These are phyloP conservation scores for Rhizomys pruinosus DNA, from an alignment of 2,113 vertebrate species.

Conservation along the genomic window DNA sequence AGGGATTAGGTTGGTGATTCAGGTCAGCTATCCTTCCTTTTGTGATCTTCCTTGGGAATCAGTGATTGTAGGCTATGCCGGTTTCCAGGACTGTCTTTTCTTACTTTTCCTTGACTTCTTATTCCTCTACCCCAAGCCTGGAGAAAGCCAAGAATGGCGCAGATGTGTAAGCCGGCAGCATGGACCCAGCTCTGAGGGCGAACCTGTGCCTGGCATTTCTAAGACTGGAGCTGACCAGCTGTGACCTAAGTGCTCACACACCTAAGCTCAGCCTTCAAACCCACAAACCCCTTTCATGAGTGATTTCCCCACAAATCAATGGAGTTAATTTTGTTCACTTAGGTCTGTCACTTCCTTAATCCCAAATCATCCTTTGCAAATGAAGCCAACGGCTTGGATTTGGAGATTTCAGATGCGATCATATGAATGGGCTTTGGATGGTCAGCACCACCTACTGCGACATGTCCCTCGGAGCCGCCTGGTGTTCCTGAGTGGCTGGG, in stretches of 20 bases:
- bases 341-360: constrained; percentile 1
- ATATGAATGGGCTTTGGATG: not conserved
- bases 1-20: not conserved
- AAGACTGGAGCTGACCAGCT: not conserved
- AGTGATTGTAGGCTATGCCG: fast-evolving
- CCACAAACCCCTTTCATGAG: constrained; percentile 17
- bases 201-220: not conserved
- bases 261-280: constrained; percentile 9
- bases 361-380: not conserved
- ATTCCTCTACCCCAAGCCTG: not conserved
- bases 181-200: not conserved
- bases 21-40: not conserved
- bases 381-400: constrained; percentile 28
- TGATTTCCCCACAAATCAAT: not conserved
- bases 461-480: not conserved
- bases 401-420: constrained; percentile 43
- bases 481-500: not conserved
- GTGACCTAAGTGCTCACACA: not conserved
- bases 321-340: constrained; percentile 27
- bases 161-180: not conserved
- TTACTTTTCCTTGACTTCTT: not conserved
- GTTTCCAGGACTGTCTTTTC: not conserved
- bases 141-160: not conserved
- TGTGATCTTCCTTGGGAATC: not conserved
- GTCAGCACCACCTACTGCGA: fast-evolving